Conservation (phyloP, 1,140 invertebrate genomes). For the Steinernema khuongi region DNA sequence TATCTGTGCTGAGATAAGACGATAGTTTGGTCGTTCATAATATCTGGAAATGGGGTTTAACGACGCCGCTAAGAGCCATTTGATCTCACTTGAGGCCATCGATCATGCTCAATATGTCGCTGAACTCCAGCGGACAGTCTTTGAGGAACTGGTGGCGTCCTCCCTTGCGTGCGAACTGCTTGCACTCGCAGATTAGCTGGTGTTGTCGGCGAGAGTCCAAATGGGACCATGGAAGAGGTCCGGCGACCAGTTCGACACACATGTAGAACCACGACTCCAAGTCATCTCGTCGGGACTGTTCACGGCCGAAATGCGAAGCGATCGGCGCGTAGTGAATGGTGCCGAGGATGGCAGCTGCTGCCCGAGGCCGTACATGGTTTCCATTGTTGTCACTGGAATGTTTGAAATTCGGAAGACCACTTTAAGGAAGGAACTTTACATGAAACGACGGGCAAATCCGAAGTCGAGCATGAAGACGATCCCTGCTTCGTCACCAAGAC, state of each 20-base stretch:
- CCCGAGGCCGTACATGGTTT: conserved; percentile 32
- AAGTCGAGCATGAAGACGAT: conserved; percentile 47
- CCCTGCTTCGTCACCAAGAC: conserved; percentile 29
- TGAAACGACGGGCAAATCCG: conserved; percentile 43
- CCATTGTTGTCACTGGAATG: conserved; percentile 40
- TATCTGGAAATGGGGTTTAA: conserved; percentile 22
- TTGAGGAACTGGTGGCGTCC: conserved; percentile 30
- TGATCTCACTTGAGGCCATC: conserved; percentile 23
- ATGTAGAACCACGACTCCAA: conserved; percentile 46
- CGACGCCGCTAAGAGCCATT: not conserved
- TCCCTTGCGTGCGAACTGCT: conserved; percentile 28
- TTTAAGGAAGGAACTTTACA: conserved; percentile 17
- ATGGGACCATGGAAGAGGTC: conserved; percentile 43
- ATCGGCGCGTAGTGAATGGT: conserved; percentile 47
- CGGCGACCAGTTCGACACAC: conserved; percentile 34
- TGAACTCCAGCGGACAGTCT: conserved; percentile 37
- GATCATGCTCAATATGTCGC: conserved; percentile 33
- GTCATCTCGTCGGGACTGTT: conserved; percentile 42
- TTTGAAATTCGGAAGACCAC: not conserved
- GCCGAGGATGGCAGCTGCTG: conserved; percentile 40
- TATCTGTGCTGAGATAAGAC: conserved; percentile 20
- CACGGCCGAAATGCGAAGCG: conserved; percentile 40
- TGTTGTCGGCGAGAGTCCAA: conserved; percentile 37
- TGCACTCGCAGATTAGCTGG: conserved; percentile 41
- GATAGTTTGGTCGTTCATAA: conserved; percentile 39